phyloP scores from a whole-genome alignment of 2,113 vertebrate species.

The Hippocampus comes region DNA sequence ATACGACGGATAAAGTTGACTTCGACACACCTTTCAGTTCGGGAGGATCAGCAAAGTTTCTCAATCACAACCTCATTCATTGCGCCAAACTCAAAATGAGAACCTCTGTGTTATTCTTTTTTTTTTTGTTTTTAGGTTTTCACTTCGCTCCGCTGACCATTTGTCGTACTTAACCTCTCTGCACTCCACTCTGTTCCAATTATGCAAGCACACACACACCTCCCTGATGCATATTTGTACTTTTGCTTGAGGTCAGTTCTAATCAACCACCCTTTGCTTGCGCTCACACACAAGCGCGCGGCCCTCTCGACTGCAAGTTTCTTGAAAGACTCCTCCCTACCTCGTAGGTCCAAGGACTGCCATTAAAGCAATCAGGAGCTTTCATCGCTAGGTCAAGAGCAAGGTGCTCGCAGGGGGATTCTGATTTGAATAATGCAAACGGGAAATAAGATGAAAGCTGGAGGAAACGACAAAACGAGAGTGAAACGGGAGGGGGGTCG shows the following conservation, averaged over 20 bases:
- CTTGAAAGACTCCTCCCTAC: slow-evolving; percentile 56
- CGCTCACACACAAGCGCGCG: slow-evolving; percentile 32
- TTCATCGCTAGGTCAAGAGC: slow-evolving; percentile 68
- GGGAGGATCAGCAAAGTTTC: slow-evolving; percentile 24
- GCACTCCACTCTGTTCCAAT: slow-evolving; percentile 71
- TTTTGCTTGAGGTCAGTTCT: slow-evolving; percentile 65
- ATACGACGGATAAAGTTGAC: slow-evolving; percentile 3
- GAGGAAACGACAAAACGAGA: slow-evolving; percentile 30
- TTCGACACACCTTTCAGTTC: slow-evolving; percentile 33
- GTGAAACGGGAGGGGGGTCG: slow-evolving; percentile 35
- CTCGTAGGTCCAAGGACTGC: slow-evolving; percentile 67
- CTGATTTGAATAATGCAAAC: slow-evolving; percentile 67
- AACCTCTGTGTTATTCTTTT: slow-evolving; percentile 15
- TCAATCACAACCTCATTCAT: slow-evolving; percentile 23
- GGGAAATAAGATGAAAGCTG: slow-evolving; percentile 22
- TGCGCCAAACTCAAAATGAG: slow-evolving; percentile 58
- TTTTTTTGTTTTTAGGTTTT: slow-evolving; percentile 15
- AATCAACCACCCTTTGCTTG: slow-evolving; percentile 69
- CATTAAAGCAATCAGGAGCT: slow-evolving; percentile 77
- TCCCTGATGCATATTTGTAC: slow-evolving; percentile 74
- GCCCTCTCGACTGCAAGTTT: slow-evolving; percentile 49
- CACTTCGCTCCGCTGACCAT: slow-evolving; percentile 53
- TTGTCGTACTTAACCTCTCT: slow-evolving; percentile 64
- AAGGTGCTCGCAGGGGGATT: slow-evolving; percentile 65
- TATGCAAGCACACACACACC: slow-evolving; percentile 72